Percentiles rank a stretch among this genome's conserved stretches.
These are phyloP conservation scores for Boulengeromyrus knoepffleri DNA, from an alignment of 2,113 vertebrate species.

Conservation along the genomic window DNA sequence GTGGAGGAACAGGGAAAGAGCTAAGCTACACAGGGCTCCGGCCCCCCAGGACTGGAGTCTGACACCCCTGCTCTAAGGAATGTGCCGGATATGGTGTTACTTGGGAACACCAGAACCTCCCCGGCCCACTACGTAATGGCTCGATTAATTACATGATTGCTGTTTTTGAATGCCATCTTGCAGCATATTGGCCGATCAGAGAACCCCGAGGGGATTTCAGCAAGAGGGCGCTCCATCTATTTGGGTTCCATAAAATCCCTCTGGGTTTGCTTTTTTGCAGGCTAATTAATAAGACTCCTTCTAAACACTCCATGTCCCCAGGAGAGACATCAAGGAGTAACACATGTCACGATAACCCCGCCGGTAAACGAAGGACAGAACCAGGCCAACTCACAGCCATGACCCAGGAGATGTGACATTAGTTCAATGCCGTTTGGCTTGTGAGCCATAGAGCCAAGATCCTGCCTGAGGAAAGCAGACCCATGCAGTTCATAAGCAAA, in stretches of 20 bases:
- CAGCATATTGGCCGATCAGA: neutral
- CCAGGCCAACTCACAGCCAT: neutral
- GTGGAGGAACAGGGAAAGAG: no score
- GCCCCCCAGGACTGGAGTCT: no score
- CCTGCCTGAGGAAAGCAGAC: neutral
- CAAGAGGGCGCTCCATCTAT: neutral
- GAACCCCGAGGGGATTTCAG: neutral
- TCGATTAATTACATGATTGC: neutral
- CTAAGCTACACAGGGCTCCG: no score
- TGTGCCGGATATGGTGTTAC: neutral
- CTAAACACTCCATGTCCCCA: neutral
- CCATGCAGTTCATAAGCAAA: neutral
- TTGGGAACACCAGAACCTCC: neutral
- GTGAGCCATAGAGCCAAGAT: neutral
- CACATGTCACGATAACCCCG: neutral
- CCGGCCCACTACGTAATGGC: neutral
- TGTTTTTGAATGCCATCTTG: neutral
- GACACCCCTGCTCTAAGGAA: neutral
- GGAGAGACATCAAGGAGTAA: neutral
- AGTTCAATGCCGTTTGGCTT: neutral
- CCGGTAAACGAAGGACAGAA: neutral
- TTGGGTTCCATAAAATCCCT: neutral
- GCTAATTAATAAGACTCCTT: neutral
- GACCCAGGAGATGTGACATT: neutral
- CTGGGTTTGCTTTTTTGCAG: neutral